Base-by-base conservation (phyloP, 1,140 invertebrate genomes). In the Popillia japonica region DNA sequence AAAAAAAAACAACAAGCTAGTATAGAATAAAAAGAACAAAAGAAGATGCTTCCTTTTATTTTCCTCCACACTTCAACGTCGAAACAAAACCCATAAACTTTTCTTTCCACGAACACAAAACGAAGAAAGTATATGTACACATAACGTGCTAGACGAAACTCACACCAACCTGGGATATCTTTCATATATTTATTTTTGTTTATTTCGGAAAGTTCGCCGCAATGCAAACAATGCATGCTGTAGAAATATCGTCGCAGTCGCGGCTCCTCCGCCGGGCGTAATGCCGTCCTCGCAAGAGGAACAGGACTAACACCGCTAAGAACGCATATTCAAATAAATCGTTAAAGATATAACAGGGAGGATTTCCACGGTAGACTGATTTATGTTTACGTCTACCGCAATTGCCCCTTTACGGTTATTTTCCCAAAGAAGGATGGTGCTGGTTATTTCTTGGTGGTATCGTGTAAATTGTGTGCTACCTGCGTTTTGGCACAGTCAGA, bases 281-380 rank as follows among this genome's bases (percentile, higher is more conserved):
- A 55, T 17, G 14, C 27, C 61, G 7, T 22, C 61, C 6, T 10
- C 61, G 61, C 8, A 4, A 10, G 17, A 8, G 61, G 17, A 10
- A 4, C 61, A 17, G 22, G 11, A 34, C 61, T 22, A 68, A 27
- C 48, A 22, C 61, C 22, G 23, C 11, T 20, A 76, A 76, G 74
- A 40, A 76, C 72, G 48, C 48, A 74, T 78, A 80, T 80, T 78
- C 79, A 75, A 79, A 82, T 82, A 82, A 81, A 82, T 82, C 81
- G 80, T 80, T 82, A 78, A 76, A 80, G 81, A 80, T 82, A 77
- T 78, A 82, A 68, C 61, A 34, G 79, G 68, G 76, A 81, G 81
- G 80, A 82, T 81, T 82, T 82, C 80, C 80, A 81, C 44, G 55
- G 77, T 78, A 82, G 81, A 82, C 81, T 82, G 81, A 82, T 82